Evolutionary conservation across 2,797 vertebrate genomes (phyloP).

Genomic region (Sebastes miniatus): DNA sequence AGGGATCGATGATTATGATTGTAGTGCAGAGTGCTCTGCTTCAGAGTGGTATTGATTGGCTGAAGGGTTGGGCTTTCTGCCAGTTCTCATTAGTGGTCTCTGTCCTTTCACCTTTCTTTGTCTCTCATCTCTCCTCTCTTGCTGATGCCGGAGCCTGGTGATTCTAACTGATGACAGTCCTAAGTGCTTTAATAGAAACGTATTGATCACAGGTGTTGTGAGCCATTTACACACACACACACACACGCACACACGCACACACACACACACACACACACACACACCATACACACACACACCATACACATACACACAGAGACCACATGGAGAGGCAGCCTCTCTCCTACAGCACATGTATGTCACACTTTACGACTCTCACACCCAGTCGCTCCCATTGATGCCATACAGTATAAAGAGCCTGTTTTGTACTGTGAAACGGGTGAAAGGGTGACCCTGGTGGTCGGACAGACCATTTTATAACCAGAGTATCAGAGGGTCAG

Average conservation of each 20-base stretch:
- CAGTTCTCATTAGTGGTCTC: slow-evolving; percentile 72
- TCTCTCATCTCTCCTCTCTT: slow-evolving; percentile 48
- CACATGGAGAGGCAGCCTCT: not conserved
- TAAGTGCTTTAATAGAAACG: slow-evolving; percentile 77
- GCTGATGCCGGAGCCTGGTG: slow-evolving; percentile 50
- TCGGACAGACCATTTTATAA: slow-evolving; percentile 10
- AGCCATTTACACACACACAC: slow-evolving; percentile 41
- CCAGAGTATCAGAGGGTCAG: not conserved
- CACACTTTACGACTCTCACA: not conserved
- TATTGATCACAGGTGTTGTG: slow-evolving; percentile 73
- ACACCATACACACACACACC: not conserved
- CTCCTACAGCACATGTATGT: not conserved
- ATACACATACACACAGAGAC: not conserved
- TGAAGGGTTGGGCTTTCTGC: slow-evolving; percentile 47
- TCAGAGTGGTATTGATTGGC: slow-evolving; percentile 72
- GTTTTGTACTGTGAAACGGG: not conserved
- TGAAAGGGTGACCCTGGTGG: slow-evolving; percentile 22
- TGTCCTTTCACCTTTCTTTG: slow-evolving; percentile 66
- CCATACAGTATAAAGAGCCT: not conserved
- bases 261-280: not conserved
- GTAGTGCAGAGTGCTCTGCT: slow-evolving; percentile 45
- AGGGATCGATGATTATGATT: slow-evolving; percentile 68
- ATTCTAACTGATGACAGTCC: slow-evolving; percentile 69
- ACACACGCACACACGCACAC: not conserved
- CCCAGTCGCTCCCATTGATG: not conserved